A percentile compares a stretch with the other conserved stretches of the same genome.
Evolutionary conservation across 2,797 vertebrate genomes (phyloP).

Genomic region (Chiloscyllium punctatum): DNA sequence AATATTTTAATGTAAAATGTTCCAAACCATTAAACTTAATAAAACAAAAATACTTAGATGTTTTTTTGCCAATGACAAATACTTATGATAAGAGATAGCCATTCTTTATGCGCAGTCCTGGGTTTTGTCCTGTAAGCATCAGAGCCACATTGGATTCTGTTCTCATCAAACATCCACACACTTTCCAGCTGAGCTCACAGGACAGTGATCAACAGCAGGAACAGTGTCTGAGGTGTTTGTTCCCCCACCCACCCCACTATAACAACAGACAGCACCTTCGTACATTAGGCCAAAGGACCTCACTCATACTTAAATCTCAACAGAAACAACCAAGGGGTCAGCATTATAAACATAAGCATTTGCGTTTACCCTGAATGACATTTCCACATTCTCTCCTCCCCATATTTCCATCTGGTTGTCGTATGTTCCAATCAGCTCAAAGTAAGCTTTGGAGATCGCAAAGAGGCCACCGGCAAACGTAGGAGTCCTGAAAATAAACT

Average conservation of each 20-base stretch:
- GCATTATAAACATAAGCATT: slow-evolving; percentile 29
- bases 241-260: not conserved
- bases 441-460: slow-evolving; percentile 84
- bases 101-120: not conserved
- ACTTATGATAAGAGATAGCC: not conserved
- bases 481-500: slow-evolving; percentile 65
- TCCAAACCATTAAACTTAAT: not conserved
- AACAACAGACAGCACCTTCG: not conserved
- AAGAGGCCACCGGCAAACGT: slow-evolving; percentile 92
- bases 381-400: slow-evolving; percentile 94
- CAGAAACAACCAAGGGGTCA: slow-evolving; percentile 8
- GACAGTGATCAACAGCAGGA: not conserved
- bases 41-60: not conserved
- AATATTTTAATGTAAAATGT: not conserved
- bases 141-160: not conserved
- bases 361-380: slow-evolving; percentile 88
- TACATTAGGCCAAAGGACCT: not conserved
- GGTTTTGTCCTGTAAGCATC: not conserved
- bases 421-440: slow-evolving; percentile 88
- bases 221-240: not conserved
- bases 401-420: slow-evolving; percentile 98
- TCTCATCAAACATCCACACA: not conserved
- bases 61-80: not conserved
- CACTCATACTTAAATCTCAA: slow-evolving; percentile 10
- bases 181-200: not conserved